Evolutionary conservation across 2,113 vertebrate species (phyloP), one percentile per base, ranked within the genome.

Genomic region (Pachycephala philippinensis): DNA sequence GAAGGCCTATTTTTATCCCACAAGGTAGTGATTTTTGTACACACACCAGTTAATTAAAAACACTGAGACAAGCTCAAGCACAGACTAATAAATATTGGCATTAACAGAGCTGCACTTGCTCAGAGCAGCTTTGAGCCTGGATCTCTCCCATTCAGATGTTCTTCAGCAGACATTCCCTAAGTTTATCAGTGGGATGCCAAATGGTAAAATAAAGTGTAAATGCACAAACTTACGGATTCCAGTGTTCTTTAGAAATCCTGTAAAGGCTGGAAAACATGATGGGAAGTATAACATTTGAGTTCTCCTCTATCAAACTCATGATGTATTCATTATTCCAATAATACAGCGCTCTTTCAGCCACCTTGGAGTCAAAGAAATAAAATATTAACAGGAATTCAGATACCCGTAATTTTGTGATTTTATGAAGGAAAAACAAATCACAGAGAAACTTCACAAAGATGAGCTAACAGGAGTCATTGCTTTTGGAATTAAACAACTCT

Each of bases 281-380:
- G 98, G 99, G 99, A 98, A 99, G 99, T 98, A 99, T 99, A 98
- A 99, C 99, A 19, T 98, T 99, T 90, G 99, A 99, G 98, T 99
- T 99, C 97, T 99, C 99, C 97, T 99, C 99, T 96, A 99, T 99
- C 98, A 99, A 98, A 98, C 99, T 99, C 99, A 99, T 99, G 97
- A 99, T 99, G 98, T 99, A 99, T 97, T 99, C 99, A 37, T 99
- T 99, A 98, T 99, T 99, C 99, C 99, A 99, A 98, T 99, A 99
- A 98, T 99, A 99, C 83, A 99, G 98, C 6, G 99, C 99, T 96
- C 99, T 98, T 97, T 99, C 99, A 31, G 99, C 99, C 94, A 99
- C 99, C 99, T 99, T 95, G 9, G 69, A 82, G 65, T 83, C 87
- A 90, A 80, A 95, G 74, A 77, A 97, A 96, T 6, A 85, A 94